These are phyloP conservation scores for Auanema sp. DNA, from an alignment of 2,888 invertebrate genomes.

Conservation along the genomic window DNA sequence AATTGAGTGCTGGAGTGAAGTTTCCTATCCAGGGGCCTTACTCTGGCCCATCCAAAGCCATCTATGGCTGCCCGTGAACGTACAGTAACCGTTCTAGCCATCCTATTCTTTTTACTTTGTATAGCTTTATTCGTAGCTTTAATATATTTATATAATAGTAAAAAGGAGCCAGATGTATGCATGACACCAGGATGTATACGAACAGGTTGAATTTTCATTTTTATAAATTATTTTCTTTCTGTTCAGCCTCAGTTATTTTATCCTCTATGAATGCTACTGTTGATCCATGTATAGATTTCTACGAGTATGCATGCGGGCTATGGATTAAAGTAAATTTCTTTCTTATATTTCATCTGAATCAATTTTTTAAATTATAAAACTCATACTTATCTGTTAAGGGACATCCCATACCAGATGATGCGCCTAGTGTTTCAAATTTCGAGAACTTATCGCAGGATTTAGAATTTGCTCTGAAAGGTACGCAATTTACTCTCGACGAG, in stretches of 20 bases:
- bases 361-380: background rate
- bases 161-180: conserved; percentile 47
- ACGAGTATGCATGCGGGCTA: conserved; percentile 63
- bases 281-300: conserved; percentile 64
- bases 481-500: background rate
- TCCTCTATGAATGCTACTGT: conserved; percentile 61
- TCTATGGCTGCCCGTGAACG: conserved; percentile 26
- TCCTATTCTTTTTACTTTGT: conserved; percentile 26
- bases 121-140: conserved; percentile 33
- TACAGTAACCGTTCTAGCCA: conserved; percentile 28
- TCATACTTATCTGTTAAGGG: conserved; percentile 20
- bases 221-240: too few relatives aligned
- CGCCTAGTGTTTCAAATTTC: conserved; percentile 63
- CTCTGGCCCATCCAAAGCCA: conserved; percentile 21
- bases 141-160: conserved; percentile 36
- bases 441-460: conserved; percentile 63
- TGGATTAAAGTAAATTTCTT: conserved; percentile 50
- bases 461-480: conserved; percentile 62
- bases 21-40: conserved; percentile 6
- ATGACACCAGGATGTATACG: conserved; percentile 60
- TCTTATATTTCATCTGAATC: background rate
- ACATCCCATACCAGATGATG: conserved; percentile 63
- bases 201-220: conserved; percentile 41
- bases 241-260: conserved; percentile 60
- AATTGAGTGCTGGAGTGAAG: too few relatives aligned